Evolutionary conservation across 2,797 vertebrate species (phyloP), one percentile per base, ranked within the genome.

Genomic region (Borostomias antarcticus): DNA sequence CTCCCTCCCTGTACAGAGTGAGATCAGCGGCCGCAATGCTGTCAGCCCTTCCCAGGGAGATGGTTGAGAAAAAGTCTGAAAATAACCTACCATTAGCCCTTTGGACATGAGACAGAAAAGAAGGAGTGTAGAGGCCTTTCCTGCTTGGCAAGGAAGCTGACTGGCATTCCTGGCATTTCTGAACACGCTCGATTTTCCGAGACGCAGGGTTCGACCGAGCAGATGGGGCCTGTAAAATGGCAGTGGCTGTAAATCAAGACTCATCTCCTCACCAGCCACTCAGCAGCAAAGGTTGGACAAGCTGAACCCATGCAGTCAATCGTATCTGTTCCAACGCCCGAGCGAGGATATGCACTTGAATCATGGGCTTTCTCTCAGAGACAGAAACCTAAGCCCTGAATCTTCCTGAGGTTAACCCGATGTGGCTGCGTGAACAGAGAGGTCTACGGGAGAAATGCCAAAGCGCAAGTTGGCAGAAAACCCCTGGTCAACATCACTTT

Each of bases 91-190:
- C 61, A 72, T 58, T 58, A 69, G 50, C 23, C 11, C 62, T 56
- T 51, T 30, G 29, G 60, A 64, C 33, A 25, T 32, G 32, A 11
- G 23, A 17, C 11, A 29, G 17, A 15, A 15, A 3, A 37, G 62
- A 25, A 37, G 51, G 15, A 37, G 28, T 33, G 3, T 37, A 29
- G 56, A 66, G 28, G 53, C 45, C 62, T 75, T 73, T 72, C 69
- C 68, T 45, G 73, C 72, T 40, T 19, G 52, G 63, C 47, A 21
- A 58, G 62, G 26, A 74, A 59, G 57, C 33, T 0, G 4, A 63
- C 47, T 59, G 64, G 69, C 70, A 79, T 86, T 80, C 69, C 70
- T 66, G 77, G 75, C 68, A 80, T 82, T 79, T 81, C 56, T 47
- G 61, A 59, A 75, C 75, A 73, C 53, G 47, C 5, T 66, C 21